Percentiles rank a stretch among this genome's conserved stretches.
Conservation (phyloP, 2,113 vertebrate species). For the Butorides virescens region DNA sequence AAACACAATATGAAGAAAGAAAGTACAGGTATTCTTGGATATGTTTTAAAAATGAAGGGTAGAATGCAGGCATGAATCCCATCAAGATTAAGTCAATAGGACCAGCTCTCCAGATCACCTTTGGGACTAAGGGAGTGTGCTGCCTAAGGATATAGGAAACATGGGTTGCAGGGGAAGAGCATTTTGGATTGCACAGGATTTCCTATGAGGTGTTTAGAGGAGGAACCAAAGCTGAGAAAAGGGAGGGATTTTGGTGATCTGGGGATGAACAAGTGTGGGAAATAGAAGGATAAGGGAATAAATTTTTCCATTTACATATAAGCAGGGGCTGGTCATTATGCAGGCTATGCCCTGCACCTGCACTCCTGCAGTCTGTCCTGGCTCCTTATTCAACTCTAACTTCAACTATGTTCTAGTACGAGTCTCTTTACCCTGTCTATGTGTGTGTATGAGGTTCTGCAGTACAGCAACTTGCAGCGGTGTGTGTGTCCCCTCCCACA, state of each 20-base stretch:
- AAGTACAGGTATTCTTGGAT: neutral
- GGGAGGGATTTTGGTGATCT: neutral
- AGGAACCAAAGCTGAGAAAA: neutral
- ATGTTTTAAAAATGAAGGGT: neutral
- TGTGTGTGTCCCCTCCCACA: no score
- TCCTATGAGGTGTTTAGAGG: neutral
- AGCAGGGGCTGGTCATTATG: neutral
- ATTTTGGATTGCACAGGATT: neutral
- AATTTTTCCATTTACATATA: neutral
- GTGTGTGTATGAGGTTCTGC: no score
- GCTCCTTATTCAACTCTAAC: neutral
- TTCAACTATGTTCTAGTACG: neutral
- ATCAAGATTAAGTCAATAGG: neutral
- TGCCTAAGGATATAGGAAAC: neutral
- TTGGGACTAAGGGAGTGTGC: neutral
- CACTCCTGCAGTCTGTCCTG: neutral
- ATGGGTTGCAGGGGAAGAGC: neutral
- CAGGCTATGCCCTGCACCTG: neutral
- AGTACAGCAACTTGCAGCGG: neutral
- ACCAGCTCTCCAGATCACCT: neutral
- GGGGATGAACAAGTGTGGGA: neutral
- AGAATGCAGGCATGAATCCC: neutral
- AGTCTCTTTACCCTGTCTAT: neutral
- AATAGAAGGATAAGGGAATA: neutral
- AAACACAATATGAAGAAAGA: neutral